phyloP scores from a whole-genome alignment of 1,140 invertebrate genomes.

The Battus philenor region DNA sequence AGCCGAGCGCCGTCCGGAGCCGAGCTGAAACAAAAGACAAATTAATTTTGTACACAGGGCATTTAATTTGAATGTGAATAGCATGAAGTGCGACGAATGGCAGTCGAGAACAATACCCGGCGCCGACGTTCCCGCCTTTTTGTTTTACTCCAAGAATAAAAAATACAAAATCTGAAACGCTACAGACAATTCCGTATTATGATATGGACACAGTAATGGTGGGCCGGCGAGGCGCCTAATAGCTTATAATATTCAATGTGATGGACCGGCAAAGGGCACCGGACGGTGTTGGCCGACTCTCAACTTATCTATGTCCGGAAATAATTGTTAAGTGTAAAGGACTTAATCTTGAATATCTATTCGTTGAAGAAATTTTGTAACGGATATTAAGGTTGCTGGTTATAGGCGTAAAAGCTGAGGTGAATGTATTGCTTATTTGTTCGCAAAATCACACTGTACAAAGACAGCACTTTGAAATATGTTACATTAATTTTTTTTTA shows the following conservation, averaged over 20 bases:
- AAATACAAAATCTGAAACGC: conserved; percentile 65
- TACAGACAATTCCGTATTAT: conserved; percentile 72
- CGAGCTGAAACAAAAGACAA: conserved; percentile 72
- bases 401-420: too few relatives aligned
- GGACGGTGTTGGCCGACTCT: conserved; percentile 26
- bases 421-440: too few relatives aligned
- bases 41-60: conserved; percentile 74
- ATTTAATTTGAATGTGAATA: conserved; percentile 76
- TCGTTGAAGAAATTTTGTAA: too few relatives aligned
- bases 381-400: too few relatives aligned
- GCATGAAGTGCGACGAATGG: conserved; percentile 75
- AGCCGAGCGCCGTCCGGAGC: conserved; percentile 31
- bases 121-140: conserved; percentile 65
- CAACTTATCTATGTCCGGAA: conserved; percentile 43
- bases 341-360: too few relatives aligned
- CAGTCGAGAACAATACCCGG: conserved; percentile 69
- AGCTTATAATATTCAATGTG: conserved; percentile 73
- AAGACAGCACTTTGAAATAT: too few relatives aligned
- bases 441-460: too few relatives aligned
- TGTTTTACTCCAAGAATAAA: conserved; percentile 64
- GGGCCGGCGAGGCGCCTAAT: conserved; percentile 66
- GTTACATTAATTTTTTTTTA: too few relatives aligned
- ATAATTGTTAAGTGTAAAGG: conserved; percentile 59
- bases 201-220: conserved; percentile 73
- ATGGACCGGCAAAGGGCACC: conserved; percentile 39